These are phyloP conservation scores for Nesospiza acunhae DNA, from an alignment of 2,113 vertebrate species.

Conservation along the genomic window DNA sequence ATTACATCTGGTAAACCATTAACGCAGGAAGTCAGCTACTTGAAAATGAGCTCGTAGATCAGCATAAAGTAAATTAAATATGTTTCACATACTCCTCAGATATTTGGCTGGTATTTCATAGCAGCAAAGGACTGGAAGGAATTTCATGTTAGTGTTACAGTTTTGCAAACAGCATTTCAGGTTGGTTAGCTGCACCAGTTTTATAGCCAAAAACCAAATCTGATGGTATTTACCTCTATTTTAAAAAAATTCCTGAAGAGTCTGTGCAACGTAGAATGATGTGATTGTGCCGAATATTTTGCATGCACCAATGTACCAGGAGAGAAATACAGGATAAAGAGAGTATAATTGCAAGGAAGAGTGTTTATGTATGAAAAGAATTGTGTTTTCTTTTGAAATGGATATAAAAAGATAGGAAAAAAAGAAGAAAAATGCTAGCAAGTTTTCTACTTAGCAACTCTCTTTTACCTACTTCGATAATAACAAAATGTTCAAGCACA, in stretches of 20 bases:
- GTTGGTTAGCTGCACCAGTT: background rate
- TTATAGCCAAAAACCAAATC: background rate
- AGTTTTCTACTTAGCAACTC: conserved; percentile 25
- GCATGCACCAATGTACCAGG: background rate
- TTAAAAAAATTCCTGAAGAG: background rate
- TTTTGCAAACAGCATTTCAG: background rate
- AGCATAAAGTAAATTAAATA: background rate
- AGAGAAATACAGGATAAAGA: background rate
- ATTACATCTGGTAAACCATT: background rate
- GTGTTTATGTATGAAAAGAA: background rate
- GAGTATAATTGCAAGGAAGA: background rate
- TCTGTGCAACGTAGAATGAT: background rate
- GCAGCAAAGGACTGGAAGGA: background rate
- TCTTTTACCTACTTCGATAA: conserved; percentile 60
- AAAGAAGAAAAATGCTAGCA: background rate
- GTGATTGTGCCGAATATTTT: background rate
- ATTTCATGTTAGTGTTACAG: background rate
- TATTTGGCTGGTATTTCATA: background rate
- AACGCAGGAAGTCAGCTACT: background rate
- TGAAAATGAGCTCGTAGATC: background rate
- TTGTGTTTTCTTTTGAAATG: background rate
- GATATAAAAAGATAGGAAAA: background rate
- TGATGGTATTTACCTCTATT: background rate
- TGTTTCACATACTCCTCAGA: background rate
- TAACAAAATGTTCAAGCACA: conserved; percentile 35